These are phyloP conservation scores for Monochamus saltuarius DNA, from an alignment of 1,140 invertebrate genomes.

Conservation along the genomic window DNA sequence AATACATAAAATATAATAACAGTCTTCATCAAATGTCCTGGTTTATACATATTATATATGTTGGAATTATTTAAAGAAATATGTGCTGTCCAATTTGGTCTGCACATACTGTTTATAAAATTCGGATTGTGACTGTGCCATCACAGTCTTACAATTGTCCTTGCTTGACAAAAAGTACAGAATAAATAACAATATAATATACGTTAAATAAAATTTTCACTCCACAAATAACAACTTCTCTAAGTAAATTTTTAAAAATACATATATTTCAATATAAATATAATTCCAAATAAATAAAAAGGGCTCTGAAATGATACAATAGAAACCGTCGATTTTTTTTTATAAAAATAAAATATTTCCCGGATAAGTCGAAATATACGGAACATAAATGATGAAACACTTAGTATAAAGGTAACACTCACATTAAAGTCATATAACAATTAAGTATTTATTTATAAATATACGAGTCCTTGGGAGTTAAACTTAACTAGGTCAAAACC, in stretches of 20 bases:
- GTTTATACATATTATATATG: neutral
- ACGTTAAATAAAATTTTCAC: slow-evolving; percentile 12
- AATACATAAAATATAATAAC: too few relatives aligned
- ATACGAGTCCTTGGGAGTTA: slow-evolving; percentile 36
- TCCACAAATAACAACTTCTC: slow-evolving; percentile 9
- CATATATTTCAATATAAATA: neutral
- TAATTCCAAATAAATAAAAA: neutral
- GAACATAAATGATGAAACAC: slow-evolving; percentile 15
- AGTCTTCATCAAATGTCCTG: too few relatives aligned
- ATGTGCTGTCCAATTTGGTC: neutral
- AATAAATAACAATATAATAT: slow-evolving; percentile 19
- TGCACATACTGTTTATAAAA: slow-evolving; percentile 12
- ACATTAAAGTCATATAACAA: slow-evolving; percentile 25
- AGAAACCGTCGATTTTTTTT: neutral
- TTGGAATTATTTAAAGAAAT: slow-evolving; percentile 1
- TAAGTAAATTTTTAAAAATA: neutral
- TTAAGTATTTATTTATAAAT: slow-evolving; percentile 37
- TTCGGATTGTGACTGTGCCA: slow-evolving; percentile 28
- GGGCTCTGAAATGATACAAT: neutral
- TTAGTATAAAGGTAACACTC: slow-evolving; percentile 28
- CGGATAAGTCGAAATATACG: neutral
- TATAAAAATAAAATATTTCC: neutral
- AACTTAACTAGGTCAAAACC: slow-evolving; percentile 51
- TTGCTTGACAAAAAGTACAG: slow-evolving; percentile 10
- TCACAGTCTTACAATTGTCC: slow-evolving; percentile 27